Evolutionary conservation across 92 coral and sea anemone genomes (phyloP).

Genomic region (Plumapathes pennacea): DNA sequence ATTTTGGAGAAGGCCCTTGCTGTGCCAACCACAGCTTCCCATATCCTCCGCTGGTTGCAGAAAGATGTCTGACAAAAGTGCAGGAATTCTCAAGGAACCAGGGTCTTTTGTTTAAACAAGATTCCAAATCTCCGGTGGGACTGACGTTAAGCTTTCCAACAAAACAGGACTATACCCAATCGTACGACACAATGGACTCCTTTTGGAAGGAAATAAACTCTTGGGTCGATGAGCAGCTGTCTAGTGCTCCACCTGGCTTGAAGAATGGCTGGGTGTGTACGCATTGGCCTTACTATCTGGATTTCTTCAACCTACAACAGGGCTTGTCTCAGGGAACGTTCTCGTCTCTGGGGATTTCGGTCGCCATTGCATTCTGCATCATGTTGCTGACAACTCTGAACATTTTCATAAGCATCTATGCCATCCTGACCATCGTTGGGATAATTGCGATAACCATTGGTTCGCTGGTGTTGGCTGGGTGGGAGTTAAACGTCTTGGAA

Average conservation of each 20-base stretch:
- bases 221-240: constrained; percentile 53
- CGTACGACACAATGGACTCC: constrained; percentile 52
- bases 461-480: constrained; percentile 81
- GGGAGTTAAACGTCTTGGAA: constrained; percentile 89
- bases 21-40: constrained; percentile 59
- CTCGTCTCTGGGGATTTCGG: constrained; percentile 79
- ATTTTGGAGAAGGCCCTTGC: constrained; percentile 19
- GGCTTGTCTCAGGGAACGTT: constrained; percentile 69
- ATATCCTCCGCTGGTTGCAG: constrained; percentile 29
- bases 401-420: constrained; percentile 89
- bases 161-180: constrained; percentile 52
- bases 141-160: constrained; percentile 41
- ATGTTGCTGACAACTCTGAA: constrained; percentile 89
- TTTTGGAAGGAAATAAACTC: constrained; percentile 63
- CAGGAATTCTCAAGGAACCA: background rate
- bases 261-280: constrained; percentile 72
- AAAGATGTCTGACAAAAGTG: constrained; percentile 13
- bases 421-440: constrained; percentile 83
- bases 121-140: constrained; percentile 26
- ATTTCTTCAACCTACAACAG: constrained; percentile 70
- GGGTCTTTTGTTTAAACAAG: constrained; percentile 27
- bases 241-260: constrained; percentile 70
- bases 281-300: constrained; percentile 30
- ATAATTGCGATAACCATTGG: constrained; percentile 84
- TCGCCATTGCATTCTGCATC: constrained; percentile 82